Percentiles rank a stretch among this genome's conserved stretches.
phyloP scores from a whole-genome alignment of 1,140 invertebrate species.

The Colletes latitarsis region DNA sequence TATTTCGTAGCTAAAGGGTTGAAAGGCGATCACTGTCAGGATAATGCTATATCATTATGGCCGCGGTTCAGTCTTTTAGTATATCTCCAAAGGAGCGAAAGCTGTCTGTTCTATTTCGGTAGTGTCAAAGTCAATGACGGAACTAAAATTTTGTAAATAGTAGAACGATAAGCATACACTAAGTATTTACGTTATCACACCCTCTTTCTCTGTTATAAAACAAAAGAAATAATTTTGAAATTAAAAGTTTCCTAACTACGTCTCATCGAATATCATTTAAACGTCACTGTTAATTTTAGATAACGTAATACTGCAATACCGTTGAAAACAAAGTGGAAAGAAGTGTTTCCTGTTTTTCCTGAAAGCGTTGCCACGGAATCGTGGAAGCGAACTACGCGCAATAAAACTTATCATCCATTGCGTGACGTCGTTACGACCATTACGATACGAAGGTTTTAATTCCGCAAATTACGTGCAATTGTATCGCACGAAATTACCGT shows the following conservation, averaged over 20 bases:
- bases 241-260: too few relatives aligned
- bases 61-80: neutral
- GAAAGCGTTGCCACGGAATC: neutral
- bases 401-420: constrained; percentile 17
- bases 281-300: too few relatives aligned
- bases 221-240: too few relatives aligned
- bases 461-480: neutral
- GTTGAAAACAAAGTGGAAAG: too few relatives aligned
- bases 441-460: neutral
- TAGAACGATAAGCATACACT: too few relatives aligned
- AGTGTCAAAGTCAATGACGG: neutral
- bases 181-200: too few relatives aligned
- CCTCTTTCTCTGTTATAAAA: too few relatives aligned
- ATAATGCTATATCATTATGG: neutral
- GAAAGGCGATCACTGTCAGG: neutral
- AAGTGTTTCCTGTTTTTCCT: too few relatives aligned
- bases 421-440: neutral
- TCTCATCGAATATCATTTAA: too few relatives aligned
- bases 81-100: neutral
- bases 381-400: neutral
- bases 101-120: neutral
- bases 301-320: too few relatives aligned
- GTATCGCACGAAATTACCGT: neutral
- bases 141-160: too few relatives aligned
- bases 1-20: neutral